Conservation (phyloP, 2,888 invertebrate species). For the Drosophila yooni region DNA sequence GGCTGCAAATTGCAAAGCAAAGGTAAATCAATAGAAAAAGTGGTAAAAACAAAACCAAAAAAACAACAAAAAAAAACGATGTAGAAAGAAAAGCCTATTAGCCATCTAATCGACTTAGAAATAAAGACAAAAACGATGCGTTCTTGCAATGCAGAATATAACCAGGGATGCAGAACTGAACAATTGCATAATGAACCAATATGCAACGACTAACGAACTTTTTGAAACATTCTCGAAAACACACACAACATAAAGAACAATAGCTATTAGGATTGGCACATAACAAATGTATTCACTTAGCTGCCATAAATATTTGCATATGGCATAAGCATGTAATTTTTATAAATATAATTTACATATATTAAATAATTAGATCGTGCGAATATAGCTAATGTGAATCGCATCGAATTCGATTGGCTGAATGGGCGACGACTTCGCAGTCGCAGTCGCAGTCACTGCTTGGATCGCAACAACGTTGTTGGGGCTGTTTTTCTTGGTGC, state of each 20-base stretch:
- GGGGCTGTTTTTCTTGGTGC: not conserved
- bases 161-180: conserved; percentile 6
- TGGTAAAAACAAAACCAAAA: not conserved
- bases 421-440: conserved; percentile 24
- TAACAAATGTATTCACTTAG: conserved; percentile 21
- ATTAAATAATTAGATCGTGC: conserved; percentile 20
- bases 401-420: conserved; percentile 18
- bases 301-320: not conserved
- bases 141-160: not conserved
- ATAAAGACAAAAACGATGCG: conserved; percentile 3
- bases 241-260: not conserved
- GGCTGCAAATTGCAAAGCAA: conserved; percentile 16
- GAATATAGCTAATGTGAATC: conserved; percentile 7
- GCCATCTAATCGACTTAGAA: conserved; percentile 47
- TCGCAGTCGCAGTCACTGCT: conserved; percentile 8
- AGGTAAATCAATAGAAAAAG: conserved; percentile 27
- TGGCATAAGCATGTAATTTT: conserved; percentile 3
- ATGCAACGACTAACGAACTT: not conserved
- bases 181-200: not conserved
- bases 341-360: conserved; percentile 30
- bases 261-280: not conserved
- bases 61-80: not conserved
- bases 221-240: not conserved
- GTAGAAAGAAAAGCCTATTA: conserved; percentile 57
- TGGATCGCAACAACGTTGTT: conserved; percentile 12